These are phyloP conservation scores for Lagorchestes hirsutus DNA, from an alignment of 2,797 vertebrate genomes.

Conservation along the genomic window DNA sequence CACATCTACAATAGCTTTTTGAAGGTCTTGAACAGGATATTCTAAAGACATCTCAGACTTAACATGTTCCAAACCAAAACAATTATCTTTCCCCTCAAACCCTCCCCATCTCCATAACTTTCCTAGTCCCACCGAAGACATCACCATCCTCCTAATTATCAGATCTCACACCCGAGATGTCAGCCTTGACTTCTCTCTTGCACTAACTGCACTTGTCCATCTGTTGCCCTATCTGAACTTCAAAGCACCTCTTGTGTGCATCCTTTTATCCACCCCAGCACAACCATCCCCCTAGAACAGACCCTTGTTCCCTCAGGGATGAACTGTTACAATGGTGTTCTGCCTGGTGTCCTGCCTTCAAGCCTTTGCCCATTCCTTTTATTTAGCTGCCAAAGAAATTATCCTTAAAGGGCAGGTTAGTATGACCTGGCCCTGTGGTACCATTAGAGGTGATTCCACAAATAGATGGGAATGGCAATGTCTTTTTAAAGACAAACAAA, in stretches of 20 bases:
- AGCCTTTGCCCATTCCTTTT: not conserved
- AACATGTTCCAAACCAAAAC: not conserved
- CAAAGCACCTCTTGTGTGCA: not conserved
- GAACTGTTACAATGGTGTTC: not conserved
- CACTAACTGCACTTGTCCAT: not conserved
- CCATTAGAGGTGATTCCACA: not conserved
- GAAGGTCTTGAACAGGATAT: not conserved
- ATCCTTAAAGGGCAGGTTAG: not conserved
- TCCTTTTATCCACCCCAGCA: not conserved
- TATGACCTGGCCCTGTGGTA: not conserved
- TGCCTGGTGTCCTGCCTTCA: not conserved
- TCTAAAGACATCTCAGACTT: not conserved
- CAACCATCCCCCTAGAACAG: not conserved
- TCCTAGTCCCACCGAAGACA: not conserved
- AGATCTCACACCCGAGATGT: too few species aligned
- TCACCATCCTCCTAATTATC: not conserved
- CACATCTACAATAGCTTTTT: too few species aligned
- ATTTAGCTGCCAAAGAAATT: not conserved
- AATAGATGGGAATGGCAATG: not conserved
- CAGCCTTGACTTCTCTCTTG: not conserved
- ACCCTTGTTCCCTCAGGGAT: not conserved
- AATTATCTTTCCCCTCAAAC: not conserved
- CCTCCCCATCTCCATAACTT: not conserved
- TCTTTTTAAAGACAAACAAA: not conserved
- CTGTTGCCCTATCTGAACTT: not conserved